A percentile compares a stretch with the other conserved stretches of the same genome.
Conservation (phyloP, 2,797 vertebrate species). For the Peromyscus attwateri region DNA sequence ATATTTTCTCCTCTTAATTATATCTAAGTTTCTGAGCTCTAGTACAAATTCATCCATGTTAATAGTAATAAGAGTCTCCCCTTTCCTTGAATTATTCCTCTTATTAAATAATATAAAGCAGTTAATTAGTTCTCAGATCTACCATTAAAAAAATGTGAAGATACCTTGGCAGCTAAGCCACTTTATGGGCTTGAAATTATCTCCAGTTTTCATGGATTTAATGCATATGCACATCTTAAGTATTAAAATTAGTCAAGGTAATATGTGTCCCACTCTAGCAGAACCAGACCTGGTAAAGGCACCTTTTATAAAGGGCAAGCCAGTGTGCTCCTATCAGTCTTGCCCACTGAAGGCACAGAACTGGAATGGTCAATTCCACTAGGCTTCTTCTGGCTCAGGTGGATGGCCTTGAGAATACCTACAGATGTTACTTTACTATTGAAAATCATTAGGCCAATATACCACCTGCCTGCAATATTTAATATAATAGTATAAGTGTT, state of each 20-base stretch:
- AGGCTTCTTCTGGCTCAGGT: not conserved
- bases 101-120: conserved; percentile 74
- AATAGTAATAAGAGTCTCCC: conserved; percentile 59
- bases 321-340: not conserved
- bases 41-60: not conserved
- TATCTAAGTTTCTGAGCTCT: conserved; percentile 49
- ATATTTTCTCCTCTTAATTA: conserved; percentile 64
- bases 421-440: not conserved
- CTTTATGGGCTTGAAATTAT: not conserved
- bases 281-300: not conserved
- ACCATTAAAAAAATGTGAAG: conserved; percentile 68
- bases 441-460: not conserved
- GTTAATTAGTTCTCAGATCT: conserved; percentile 73
- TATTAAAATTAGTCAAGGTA: not conserved
- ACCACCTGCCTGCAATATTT: not conserved
- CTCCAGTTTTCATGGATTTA: conserved; percentile 21
- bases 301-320: not conserved
- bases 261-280: not conserved
- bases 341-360: not conserved
- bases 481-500: not conserved
- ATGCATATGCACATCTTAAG: not conserved
- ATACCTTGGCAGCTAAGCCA: conserved; percentile 34
- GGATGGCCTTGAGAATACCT: not conserved
- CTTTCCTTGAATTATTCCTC: conserved; percentile 63
- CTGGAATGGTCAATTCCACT: not conserved